Base-by-base conservation (phyloP, 23 tunicate genomes). In the Trididemnum nubilum region DNA sequence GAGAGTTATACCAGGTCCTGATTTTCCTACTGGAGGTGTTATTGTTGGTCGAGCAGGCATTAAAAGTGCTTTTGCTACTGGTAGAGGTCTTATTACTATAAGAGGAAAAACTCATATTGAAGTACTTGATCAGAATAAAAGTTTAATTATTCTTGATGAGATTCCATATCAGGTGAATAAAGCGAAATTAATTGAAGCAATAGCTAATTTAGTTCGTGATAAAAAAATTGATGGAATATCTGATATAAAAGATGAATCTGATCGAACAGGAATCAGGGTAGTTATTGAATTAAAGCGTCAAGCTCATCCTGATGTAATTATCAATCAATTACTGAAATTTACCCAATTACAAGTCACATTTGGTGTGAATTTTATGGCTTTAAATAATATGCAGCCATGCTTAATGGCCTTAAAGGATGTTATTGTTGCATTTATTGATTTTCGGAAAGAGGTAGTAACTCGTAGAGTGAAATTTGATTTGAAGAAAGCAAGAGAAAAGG, bases 21-120 rank as follows among this genome's bases (percentile, higher is more conserved):
- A 67, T 67, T 67, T 67, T 33, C 74, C 74, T 38, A 67, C 74
- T 9, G 74, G 74, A 2, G 74, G 74, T 33, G 21, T 5, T 7
- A 67, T 67, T 33, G 7, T 67, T 3, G 74, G 38, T 12, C 12
- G 15, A 4, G 37, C 37, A 4, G 74, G 74, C 18, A 67, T 67
- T 67, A 7, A 33, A 3, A n/a, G 12, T 33, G 74, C 74, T 12
- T 67, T 30, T 33, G 38, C 2, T 12, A 67, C 74, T 2, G 74
- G 74, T 7, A 37, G 74, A 12, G 74, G 74, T 33, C 5, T 33
- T 3, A 24, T 67, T 21, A 31, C 25, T n/a, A 4, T 67, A 9
- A 37, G 74, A 9, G 74, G 26, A 21, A 9, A 4, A 31, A 33
- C 74, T 9, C 38, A 7, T 3, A 31, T 67, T 30, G 74, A 33